A percentile compares a stretch with the other conserved stretches of the same genome.
Conservation (phyloP, 2,113 vertebrate genomes). For the Alosa alosa region DNA sequence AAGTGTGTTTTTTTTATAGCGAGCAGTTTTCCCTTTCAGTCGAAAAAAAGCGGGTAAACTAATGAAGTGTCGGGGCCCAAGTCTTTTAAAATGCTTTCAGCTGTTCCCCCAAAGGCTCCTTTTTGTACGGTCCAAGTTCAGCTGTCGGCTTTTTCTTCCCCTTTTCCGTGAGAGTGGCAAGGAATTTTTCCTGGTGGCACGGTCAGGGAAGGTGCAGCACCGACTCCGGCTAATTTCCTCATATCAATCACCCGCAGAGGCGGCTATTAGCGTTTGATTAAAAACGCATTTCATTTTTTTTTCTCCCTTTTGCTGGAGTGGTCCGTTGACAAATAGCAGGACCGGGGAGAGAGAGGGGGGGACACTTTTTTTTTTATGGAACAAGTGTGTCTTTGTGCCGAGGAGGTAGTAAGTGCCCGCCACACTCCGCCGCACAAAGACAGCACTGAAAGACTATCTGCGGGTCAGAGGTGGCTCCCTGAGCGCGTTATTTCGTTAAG, state of each 20-base stretch:
- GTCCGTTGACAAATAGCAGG: constrained; percentile 4
- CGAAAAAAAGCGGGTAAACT: background rate
- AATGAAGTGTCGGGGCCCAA: constrained; percentile 38
- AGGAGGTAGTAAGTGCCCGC: constrained; percentile 6
- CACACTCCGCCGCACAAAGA: constrained; percentile 21
- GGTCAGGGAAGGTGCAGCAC: constrained; percentile 7
- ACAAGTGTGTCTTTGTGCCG: constrained; percentile 51
- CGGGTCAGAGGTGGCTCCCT: constrained; percentile 22
- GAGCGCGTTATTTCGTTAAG: constrained; percentile 35
- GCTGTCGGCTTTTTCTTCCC: background rate
- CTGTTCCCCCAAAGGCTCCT: background rate
- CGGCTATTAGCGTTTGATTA: background rate
- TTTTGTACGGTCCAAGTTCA: background rate
- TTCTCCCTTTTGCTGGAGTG: background rate
- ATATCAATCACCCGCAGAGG: background rate
- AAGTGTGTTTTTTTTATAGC: constrained; percentile 29
- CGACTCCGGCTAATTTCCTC: background rate
- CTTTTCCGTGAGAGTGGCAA: background rate
- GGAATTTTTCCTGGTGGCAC: background rate
- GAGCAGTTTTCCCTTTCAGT: constrained; percentile 16
- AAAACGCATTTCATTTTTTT: background rate
- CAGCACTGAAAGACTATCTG: constrained; percentile 27
- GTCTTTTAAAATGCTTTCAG: constrained; percentile 42
- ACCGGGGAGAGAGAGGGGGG: background rate
- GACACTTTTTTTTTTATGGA: constrained; percentile 14